Conservation (phyloP, 2,797 vertebrate species). For the Enteromius argenteus region DNA sequence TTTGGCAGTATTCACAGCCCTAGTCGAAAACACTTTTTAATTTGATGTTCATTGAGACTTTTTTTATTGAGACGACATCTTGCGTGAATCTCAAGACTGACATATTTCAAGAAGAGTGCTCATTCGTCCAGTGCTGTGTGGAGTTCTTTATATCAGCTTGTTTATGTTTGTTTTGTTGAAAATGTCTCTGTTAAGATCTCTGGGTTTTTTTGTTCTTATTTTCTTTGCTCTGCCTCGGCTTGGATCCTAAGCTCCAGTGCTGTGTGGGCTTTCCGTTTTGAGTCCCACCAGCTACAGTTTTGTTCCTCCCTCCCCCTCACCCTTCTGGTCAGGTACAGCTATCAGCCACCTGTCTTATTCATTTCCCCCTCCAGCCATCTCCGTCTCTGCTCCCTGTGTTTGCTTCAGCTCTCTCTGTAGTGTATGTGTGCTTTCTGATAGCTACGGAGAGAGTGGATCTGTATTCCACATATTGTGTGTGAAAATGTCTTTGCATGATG, state of each 20-base stretch:
- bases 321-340: constrained; percentile 99
- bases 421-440: constrained; percentile 14
- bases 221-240: constrained; percentile 77
- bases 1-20: not conserved
- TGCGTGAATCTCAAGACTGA: not conserved
- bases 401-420: not conserved
- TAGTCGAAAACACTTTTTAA: not conserved
- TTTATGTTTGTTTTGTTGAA: constrained; percentile 63
- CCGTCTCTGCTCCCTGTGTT: constrained; percentile 43
- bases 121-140: not conserved
- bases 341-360: constrained; percentile 61
- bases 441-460: not conserved
- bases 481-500: not conserved
- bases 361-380: constrained; percentile 35
- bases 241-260: constrained; percentile 84
- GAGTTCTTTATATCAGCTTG: constrained; percentile 3
- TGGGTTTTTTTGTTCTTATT: constrained; percentile 40
- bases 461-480: constrained; percentile 5
- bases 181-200: constrained; percentile 3
- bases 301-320: constrained; percentile 95
- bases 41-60: not conserved
- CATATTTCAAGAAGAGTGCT: constrained; percentile 5
- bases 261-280: constrained; percentile 96
- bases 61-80: not conserved
- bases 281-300: constrained; percentile 96